These are phyloP conservation scores for Limanda limanda DNA, from an alignment of 2,113 vertebrate species.

Conservation along the genomic window DNA sequence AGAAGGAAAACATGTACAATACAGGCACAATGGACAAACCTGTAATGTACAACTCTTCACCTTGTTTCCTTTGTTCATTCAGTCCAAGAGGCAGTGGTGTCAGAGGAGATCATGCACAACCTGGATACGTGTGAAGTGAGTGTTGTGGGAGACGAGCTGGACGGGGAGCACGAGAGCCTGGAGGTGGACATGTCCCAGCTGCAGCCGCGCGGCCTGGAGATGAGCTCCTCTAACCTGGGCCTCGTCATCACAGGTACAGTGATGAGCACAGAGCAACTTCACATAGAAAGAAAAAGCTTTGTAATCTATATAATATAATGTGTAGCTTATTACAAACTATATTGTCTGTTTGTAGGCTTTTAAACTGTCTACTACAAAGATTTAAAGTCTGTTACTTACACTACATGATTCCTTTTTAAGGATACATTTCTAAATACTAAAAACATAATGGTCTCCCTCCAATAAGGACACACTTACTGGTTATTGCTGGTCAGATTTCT, in stretches of 20 bases:
- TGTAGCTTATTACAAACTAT: background rate
- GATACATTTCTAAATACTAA: background rate
- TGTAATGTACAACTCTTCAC: background rate
- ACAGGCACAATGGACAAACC: background rate
- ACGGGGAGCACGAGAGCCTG: slow-evolving; percentile 92
- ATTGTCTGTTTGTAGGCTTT: background rate
- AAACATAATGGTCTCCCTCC: background rate
- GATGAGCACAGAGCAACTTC: background rate
- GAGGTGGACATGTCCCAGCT: slow-evolving; percentile 89
- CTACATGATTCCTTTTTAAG: background rate
- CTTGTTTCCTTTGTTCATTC: slow-evolving; percentile 17
- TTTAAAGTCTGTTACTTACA: background rate
- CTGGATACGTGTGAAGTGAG: slow-evolving; percentile 94
- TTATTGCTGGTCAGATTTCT: background rate
- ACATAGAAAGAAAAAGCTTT: background rate
- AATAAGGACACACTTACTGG: background rate
- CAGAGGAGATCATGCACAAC: slow-evolving; percentile 98
- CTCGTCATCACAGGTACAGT: slow-evolving; percentile 89
- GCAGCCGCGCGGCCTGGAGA: slow-evolving; percentile 91
- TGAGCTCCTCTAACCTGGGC: slow-evolving; percentile 90
- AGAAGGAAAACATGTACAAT: background rate
- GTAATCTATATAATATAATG: background rate
- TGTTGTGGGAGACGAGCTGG: slow-evolving; percentile 91
- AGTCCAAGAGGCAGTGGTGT: slow-evolving; percentile 98
- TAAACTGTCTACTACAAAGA: background rate